Conservation (phyloP, 2,888 invertebrate species). For the Drosophila atripex region DNA sequence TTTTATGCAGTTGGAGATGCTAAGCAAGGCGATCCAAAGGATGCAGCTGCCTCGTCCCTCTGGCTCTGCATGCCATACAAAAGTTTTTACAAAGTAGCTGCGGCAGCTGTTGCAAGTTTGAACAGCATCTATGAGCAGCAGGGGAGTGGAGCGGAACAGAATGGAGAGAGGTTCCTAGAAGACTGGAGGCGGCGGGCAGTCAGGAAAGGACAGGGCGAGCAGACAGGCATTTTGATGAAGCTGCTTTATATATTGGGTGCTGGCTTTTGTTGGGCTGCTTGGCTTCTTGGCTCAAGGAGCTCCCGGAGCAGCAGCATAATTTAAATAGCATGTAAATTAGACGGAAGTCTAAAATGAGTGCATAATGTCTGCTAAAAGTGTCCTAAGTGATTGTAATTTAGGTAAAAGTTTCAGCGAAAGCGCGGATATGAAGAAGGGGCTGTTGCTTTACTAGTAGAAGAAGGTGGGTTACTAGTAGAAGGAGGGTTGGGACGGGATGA, state of each 20-base stretch:
- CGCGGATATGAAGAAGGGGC: constrained; percentile 1
- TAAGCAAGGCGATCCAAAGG: constrained; percentile 37
- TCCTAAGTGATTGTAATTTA: constrained; percentile 79
- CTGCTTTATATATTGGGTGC: constrained; percentile 67
- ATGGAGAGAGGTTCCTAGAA: neutral
- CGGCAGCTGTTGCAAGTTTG: constrained; percentile 72
- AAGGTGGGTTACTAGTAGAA: too few species aligned
- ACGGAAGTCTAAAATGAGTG: constrained; percentile 79
- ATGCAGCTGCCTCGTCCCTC: constrained; percentile 35
- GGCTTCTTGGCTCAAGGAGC: neutral
- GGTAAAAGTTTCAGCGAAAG: constrained; percentile 57
- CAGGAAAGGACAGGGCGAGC: constrained; percentile 16
- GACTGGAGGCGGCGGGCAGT: constrained; percentile 20
- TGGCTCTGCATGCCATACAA: constrained; percentile 50
- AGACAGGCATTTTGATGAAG: constrained; percentile 74
- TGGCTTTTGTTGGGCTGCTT: constrained; percentile 27
- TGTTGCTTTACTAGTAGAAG: constrained; percentile 9
- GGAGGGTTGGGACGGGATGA: constrained; percentile 7
- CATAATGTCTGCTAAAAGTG: constrained; percentile 78
- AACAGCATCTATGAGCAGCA: constrained; percentile 35
- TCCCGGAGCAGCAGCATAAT: constrained; percentile 63
- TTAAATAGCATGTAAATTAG: constrained; percentile 80
- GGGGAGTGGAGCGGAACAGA: neutral
- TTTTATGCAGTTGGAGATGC: constrained; percentile 70
- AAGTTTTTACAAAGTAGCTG: constrained; percentile 79